phyloP scores from a whole-genome alignment of 2,888 invertebrate genomes.

The Hyles lineata region DNA sequence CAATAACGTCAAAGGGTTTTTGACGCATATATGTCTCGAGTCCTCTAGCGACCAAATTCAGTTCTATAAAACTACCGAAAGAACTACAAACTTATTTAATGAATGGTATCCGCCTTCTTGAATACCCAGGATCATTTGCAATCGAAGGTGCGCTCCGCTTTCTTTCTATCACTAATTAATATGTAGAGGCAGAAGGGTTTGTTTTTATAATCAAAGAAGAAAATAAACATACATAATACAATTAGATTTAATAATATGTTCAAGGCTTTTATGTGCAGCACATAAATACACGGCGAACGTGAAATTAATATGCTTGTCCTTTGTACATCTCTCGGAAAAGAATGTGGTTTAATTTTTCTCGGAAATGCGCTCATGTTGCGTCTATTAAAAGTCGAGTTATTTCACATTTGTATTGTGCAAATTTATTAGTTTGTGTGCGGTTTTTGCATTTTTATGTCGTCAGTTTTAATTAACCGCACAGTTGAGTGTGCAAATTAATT shows the following conservation, averaged over 20 bases:
- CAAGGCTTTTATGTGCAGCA: conserved; percentile 5
- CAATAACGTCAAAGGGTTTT: not conserved
- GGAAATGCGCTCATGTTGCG: conserved; percentile 13
- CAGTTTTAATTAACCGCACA: not conserved
- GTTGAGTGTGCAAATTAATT: too few relatives aligned
- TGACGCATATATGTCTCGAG: not conserved
- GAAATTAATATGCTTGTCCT: conserved; percentile 21
- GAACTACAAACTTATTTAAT: too few relatives aligned
- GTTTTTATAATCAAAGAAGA: too few relatives aligned
- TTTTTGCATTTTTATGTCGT: not conserved
- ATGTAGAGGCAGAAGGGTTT: too few relatives aligned
- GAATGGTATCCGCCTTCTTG: too few relatives aligned
- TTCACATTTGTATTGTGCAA: conserved; percentile 10
- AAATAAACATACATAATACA: not conserved
- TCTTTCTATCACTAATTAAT: too few relatives aligned
- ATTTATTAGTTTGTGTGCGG: conserved; percentile 7
- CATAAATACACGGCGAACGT: conserved; percentile 1
- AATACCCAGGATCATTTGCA: too few relatives aligned
- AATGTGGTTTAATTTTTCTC: conserved; percentile 22
- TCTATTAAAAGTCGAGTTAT: conserved; percentile 20
- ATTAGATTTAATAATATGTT: not conserved
- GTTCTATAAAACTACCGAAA: too few relatives aligned
- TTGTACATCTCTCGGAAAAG: conserved; percentile 16
- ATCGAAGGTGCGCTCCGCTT: too few relatives aligned
- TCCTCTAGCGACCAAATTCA: not conserved